Evolutionary conservation across 2,888 invertebrate genomes (phyloP).

Genomic region (Bombylius major): DNA sequence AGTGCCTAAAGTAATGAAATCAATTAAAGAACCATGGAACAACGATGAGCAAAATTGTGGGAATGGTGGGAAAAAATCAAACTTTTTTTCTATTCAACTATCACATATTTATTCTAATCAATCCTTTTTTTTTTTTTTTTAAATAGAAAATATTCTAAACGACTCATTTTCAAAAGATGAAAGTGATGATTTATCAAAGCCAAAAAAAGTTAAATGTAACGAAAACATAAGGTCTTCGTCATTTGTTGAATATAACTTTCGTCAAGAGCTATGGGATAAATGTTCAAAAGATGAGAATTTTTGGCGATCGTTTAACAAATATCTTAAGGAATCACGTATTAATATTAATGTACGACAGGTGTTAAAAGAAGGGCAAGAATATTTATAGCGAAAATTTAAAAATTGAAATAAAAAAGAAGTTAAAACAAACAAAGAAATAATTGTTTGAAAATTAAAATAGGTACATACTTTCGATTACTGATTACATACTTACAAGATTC

Average conservation of each 20-base stretch:
- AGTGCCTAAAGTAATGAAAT: constrained; percentile 69
- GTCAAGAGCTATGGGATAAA: constrained; percentile 19
- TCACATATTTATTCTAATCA: background rate
- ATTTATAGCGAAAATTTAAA: constrained; percentile 8
- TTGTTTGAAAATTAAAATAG: too few relatives aligned
- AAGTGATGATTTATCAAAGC: background rate
- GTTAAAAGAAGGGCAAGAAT: constrained; percentile 42
- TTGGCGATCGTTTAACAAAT: constrained; percentile 47
- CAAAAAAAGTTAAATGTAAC: background rate
- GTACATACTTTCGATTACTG: too few relatives aligned
- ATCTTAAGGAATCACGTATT: constrained; percentile 62
- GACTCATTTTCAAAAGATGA: constrained; percentile 6
- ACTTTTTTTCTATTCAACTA: background rate
- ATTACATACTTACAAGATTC: too few relatives aligned
- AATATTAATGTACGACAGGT: constrained; percentile 94
- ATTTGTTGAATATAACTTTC: background rate
- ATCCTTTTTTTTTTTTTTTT: background rate
- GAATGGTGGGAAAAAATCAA: background rate
- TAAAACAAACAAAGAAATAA: background rate
- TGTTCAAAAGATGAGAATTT: constrained; percentile 29
- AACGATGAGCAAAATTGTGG: constrained; percentile 15
- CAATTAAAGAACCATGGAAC: constrained; percentile 40
- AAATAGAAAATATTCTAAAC: too few relatives aligned
- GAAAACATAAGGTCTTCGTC: background rate
- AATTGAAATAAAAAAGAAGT: background rate